A percentile compares a stretch with the other conserved stretches of the same genome.
Evolutionary conservation across 2,888 invertebrate genomes (phyloP).

Genomic region (Sminthurides aquaticus): DNA sequence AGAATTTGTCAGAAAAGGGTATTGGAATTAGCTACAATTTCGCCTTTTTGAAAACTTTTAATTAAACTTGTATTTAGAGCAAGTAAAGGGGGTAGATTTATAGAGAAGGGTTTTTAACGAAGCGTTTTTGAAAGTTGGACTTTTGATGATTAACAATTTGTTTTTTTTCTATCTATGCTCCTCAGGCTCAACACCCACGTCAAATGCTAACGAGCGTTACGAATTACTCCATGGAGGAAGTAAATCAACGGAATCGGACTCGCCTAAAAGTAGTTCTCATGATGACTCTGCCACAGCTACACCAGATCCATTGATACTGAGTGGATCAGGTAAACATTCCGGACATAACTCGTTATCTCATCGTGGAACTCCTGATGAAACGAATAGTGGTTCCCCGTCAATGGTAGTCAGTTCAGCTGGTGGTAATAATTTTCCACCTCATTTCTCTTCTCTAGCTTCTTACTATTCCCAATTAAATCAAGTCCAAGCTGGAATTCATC

Average conservation of each 20-base stretch:
- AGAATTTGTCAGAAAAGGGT: no score
- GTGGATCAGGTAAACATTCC: conserved; percentile 11
- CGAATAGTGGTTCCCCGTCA: conserved; percentile 32
- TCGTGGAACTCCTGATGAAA: conserved; percentile 32
- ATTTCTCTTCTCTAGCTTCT: conserved; percentile 38
- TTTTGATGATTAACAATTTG: neutral
- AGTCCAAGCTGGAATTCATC: conserved; percentile 32
- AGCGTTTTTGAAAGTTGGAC: neutral
- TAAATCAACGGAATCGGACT: conserved; percentile 42
- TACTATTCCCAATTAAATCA: conserved; percentile 48
- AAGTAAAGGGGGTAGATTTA: neutral
- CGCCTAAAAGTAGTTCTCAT: conserved; percentile 43
- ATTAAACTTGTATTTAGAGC: neutral
- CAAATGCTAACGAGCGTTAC: conserved; percentile 42
- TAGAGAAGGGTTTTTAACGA: no score
- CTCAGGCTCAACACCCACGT: conserved; percentile 41
- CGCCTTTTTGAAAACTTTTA: neutral
- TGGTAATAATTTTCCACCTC: conserved; percentile 35
- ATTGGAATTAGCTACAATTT: no score
- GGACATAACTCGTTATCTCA: conserved; percentile 26
- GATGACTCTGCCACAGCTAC: conserved; percentile 41
- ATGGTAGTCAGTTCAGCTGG: conserved; percentile 37
- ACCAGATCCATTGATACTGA: conserved; percentile 35
- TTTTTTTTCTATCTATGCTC: neutral
- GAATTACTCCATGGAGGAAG: conserved; percentile 42